Evolutionary conservation across 1,140 invertebrate genomes (phyloP).

Genomic region (Dendroctonus ponderosae): DNA sequence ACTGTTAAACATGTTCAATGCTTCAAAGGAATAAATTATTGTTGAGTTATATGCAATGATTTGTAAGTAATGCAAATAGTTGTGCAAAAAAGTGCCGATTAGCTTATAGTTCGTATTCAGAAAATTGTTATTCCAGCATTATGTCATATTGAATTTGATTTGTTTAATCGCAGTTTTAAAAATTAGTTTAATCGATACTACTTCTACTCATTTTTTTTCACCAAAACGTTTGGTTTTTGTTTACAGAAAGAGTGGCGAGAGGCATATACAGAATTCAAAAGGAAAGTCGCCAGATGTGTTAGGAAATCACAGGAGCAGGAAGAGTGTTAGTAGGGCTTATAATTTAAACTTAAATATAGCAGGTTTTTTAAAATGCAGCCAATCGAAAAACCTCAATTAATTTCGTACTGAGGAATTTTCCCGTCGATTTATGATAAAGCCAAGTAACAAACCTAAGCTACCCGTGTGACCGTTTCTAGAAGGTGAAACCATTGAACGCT

Average conservation of each 20-base stretch:
- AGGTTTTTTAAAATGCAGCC: conserved; percentile 28
- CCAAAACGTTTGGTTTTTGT: conserved; percentile 45
- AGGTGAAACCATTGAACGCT: background rate
- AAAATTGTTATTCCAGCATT: no score
- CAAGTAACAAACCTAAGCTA: conserved; percentile 19
- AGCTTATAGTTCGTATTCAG: no score
- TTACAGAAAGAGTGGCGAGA: conserved; percentile 97
- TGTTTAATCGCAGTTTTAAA: no score
- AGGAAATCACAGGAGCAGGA: conserved; percentile 99
- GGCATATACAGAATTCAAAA: conserved; percentile 95
- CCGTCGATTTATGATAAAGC: conserved; percentile 3
- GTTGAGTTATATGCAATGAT: no score
- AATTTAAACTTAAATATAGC: conserved; percentile 34
- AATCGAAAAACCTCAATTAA: conserved; percentile 26
- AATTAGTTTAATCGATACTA: no score
- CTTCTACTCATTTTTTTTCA: no score
- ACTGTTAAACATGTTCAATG: no score
- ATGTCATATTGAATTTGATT: no score
- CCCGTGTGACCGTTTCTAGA: background rate
- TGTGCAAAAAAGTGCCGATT: no score
- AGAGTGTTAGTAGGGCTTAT: conserved; percentile 70
- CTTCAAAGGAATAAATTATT: no score
- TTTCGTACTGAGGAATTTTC: conserved; percentile 10
- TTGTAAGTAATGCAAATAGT: no score
- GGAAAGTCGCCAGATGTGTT: conserved; percentile 95